Base-by-base conservation (phyloP, 1,140 invertebrate species). In the Pogonognathellus flavescens region DNA sequence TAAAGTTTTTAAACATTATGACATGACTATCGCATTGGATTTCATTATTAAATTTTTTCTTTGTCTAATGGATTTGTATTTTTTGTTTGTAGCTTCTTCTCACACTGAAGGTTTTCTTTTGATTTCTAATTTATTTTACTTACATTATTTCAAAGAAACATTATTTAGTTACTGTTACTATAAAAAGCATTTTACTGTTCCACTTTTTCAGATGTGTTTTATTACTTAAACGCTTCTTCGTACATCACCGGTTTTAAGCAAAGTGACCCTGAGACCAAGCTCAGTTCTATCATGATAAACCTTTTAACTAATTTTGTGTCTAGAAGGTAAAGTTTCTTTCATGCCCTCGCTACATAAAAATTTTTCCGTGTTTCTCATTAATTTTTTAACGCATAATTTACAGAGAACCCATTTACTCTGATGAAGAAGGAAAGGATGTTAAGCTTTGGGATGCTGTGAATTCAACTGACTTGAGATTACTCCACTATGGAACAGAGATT, bases 21-120 rank as follows among this genome's bases (percentile, higher is more conserved):
- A 49, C n/a, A 10, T 50, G n/a, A n/a, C n/a, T n/a, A n/a, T n/a
- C n/a, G n/a, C n/a, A n/a, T 60, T 57, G 60, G 7, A 55, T 80
- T 52, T 22, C 6, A 16, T n/a, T 25, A 1, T 22, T 11, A 14
- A 2, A 14, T 6, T 84, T 50, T 4, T 25, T 55, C n/a, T 10
- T 81, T 57, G n/a, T n/a, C 14, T 14, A 16, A 16, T 66, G 14
- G 0, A 83, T 1, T 72, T 31, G 41, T 52, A 14, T n/a, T 13
- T 52, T 52, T 80, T 81, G 53, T 52, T 66, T 82, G 0, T 10
- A 87, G 86, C 85, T 22, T 52, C 83, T 55, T 76, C 22, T 22
- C 88, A 88, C 53, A 84, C 85, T 1, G 86, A 88, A 57, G 88
- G 87, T 82, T 16, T 86, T 9, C 82, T 62, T 31, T 88, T 86